A percentile compares a stretch with the other conserved stretches of the same genome.
These are phyloP conservation scores for Drosophila mauritiana DNA, from an alignment of 1,140 invertebrate species.

Conservation along the genomic window DNA sequence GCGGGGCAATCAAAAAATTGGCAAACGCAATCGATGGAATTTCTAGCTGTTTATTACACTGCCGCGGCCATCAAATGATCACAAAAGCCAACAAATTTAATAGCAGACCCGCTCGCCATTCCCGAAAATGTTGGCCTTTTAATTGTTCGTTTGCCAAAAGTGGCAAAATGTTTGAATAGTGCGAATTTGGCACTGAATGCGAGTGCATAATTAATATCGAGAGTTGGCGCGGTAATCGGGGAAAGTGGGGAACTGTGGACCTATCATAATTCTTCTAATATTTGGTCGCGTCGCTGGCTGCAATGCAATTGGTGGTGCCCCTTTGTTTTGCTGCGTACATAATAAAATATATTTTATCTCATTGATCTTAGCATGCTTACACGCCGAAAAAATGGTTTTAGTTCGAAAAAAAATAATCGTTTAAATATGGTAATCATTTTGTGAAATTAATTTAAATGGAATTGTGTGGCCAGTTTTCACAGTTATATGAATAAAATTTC, in stretches of 20 bases:
- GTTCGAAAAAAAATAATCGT: neutral
- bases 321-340: constrained; percentile 53
- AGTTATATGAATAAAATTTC: no score
- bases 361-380: constrained; percentile 48
- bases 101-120: constrained; percentile 3
- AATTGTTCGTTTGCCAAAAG: constrained; percentile 67
- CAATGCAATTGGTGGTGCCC: constrained; percentile 20
- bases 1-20: constrained; percentile 4
- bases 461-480: no score
- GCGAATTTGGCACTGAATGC: constrained; percentile 42
- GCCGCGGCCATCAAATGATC: constrained; percentile 56
- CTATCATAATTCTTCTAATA: constrained; percentile 41
- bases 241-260: neutral
- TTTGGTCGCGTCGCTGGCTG: constrained; percentile 20
- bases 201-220: constrained; percentile 52
- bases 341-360: constrained; percentile 77
- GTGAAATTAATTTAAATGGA: neutral
- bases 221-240: neutral
- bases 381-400: constrained; percentile 14
- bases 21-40: neutral
- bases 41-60: constrained; percentile 37
- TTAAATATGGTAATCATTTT: neutral
- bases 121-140: constrained; percentile 21
- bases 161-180: constrained; percentile 48
- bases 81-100: constrained; percentile 69